phyloP scores from a whole-genome alignment of 2,797 vertebrate species.

The Tapirus indicus region DNA sequence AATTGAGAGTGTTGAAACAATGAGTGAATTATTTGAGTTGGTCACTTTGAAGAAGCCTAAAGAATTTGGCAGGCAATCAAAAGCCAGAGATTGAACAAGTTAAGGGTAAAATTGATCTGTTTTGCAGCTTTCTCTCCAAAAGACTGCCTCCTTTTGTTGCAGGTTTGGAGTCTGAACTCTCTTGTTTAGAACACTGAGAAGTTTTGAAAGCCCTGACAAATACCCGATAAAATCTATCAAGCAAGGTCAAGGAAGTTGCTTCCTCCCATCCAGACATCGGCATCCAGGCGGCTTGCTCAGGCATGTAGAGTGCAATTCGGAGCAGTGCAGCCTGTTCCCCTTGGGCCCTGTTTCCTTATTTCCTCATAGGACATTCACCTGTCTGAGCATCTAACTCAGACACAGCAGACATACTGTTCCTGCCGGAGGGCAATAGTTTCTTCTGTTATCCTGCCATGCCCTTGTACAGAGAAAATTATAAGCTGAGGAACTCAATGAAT shows the following conservation, averaged over 20 bases:
- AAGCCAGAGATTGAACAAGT: background rate
- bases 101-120: slow-evolving; percentile 68
- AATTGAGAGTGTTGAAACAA: background rate
- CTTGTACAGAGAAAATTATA: slow-evolving; percentile 50
- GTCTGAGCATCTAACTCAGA: slow-evolving; percentile 64
- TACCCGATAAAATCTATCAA: background rate
- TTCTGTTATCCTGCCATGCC: slow-evolving; percentile 66
- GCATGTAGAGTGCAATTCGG: background rate
- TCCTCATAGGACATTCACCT: background rate
- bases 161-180: background rate
- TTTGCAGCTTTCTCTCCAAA: slow-evolving; percentile 48
- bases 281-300: background rate
- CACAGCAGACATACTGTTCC: background rate
- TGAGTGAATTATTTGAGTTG: slow-evolving; percentile 37
- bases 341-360: background rate
- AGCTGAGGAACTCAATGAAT: slow-evolving; percentile 28
- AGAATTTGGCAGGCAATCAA: slow-evolving; percentile 69
- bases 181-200: slow-evolving; percentile 38
- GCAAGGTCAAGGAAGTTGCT: slow-evolving; percentile 7
- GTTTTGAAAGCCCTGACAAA: slow-evolving; percentile 19
- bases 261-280: background rate
- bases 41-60: slow-evolving; percentile 53
- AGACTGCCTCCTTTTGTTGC: slow-evolving; percentile 35
- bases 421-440: background rate
- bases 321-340: background rate